Evolutionary conservation across 2,797 vertebrate genomes (phyloP).

Genomic region (Emydoidea blandingii): DNA sequence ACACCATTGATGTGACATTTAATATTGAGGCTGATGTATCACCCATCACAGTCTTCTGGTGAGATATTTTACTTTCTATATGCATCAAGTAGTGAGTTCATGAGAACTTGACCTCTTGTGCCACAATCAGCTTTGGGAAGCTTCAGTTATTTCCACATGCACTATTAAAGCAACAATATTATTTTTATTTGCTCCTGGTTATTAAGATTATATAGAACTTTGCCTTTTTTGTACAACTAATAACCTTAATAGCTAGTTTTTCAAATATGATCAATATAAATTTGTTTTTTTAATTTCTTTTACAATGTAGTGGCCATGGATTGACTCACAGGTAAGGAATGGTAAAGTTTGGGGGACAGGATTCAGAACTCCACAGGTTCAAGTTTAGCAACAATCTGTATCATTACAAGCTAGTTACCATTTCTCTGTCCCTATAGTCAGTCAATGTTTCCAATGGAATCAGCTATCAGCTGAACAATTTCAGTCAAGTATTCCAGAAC

Average conservation of each 20-base stretch:
- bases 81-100: background rate
- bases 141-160: background rate
- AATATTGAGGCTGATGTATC: background rate
- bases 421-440: background rate
- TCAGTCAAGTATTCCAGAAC: rapidly evolving
- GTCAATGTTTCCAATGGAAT: background rate
- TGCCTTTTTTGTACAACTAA: background rate
- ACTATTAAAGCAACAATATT: rapidly evolving
- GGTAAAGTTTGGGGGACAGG: background rate
- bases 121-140: background rate
- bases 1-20: background rate
- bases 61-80: background rate
- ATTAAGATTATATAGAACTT: background rate
- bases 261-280: background rate
- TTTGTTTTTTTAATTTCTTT: background rate
- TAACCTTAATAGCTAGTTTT: background rate
- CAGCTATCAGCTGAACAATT: background rate
- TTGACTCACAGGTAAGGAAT: background rate
- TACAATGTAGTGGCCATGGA: background rate
- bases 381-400: background rate
- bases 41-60: background rate
- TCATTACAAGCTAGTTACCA: rapidly evolving
- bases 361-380: background rate
- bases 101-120: background rate
- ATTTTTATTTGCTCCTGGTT: background rate